Evolutionary conservation across 2,888 invertebrate genomes (phyloP), one percentile per base, ranked within the genome.

Genomic region (Anthophora plumipes): DNA sequence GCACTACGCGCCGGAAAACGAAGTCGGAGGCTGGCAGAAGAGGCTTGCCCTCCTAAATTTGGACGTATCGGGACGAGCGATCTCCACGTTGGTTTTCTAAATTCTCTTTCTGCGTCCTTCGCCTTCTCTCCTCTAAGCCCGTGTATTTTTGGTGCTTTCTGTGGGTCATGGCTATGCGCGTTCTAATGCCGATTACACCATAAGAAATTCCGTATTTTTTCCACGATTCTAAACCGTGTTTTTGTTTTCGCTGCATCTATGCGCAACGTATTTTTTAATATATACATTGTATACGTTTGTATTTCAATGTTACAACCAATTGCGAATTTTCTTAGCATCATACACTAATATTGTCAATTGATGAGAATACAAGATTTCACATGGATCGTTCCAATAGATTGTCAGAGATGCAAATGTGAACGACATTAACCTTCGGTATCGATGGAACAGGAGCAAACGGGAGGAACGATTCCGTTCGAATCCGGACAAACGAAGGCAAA

Each of bases 21-120:
- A 61, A 55, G 77, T 59, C 60, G 17, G 25, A 25, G 72, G 11
- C 17, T 31, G 52, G 20, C 43, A 48, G 52, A 70, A 64, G 57
- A 83, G 54, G 25, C 72, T 63, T 50, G 73, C 43, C 66, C 63
- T 71, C 68, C 86, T 85, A 86, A 86, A 85, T 85, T 86, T 86
- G 84, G 85, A 80, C 67, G 59, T 82, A 86, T 85, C 81, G 67
- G 54, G 77, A 81, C 63, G 64, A 54, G 76, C 61, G 67, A 84
- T 85, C 76, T 79, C 69, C 71, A 77, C 80, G 74, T 83, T 83
- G 78, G 73, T 85, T 81, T 81, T 85, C 76, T 75, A 85, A 83
- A 85, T 77, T 69, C 57, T 77, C 57, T 17, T 41, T 39, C 52
- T 2, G 41, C 68, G 46, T 48, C 12, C 25, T 61, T 48, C 55